phyloP scores from a whole-genome alignment of 2,797 vertebrate species.

The Pterois miles region DNA sequence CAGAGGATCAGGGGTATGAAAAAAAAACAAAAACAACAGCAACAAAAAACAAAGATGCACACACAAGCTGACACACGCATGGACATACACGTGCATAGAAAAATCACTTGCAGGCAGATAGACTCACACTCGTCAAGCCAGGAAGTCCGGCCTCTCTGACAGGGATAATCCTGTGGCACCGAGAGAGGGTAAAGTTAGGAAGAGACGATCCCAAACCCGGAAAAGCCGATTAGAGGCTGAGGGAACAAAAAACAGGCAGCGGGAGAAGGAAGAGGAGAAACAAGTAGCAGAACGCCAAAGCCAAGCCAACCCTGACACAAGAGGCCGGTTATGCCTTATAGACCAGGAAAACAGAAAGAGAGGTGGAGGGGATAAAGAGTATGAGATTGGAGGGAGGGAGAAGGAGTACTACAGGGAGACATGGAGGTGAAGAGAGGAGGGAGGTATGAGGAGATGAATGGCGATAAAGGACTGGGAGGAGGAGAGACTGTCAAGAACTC shows the following conservation, averaged over 20 bases:
- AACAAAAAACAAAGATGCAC: constrained; percentile 27
- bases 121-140: constrained; percentile 52
- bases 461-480: constrained; percentile 2
- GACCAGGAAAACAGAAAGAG: constrained; percentile 49
- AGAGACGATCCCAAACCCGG: constrained; percentile 73
- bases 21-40: constrained; percentile 36
- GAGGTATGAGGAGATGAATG: constrained; percentile 16
- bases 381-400: constrained; percentile 26
- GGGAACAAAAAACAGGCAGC: constrained; percentile 69
- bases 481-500: not conserved
- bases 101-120: constrained; percentile 33
- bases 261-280: constrained; percentile 57
- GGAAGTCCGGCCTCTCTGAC: constrained; percentile 68
- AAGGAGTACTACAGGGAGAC: constrained; percentile 28
- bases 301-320: constrained; percentile 69
- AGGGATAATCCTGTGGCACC: constrained; percentile 72
- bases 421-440: constrained; percentile 5
- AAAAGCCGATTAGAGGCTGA: constrained; percentile 79
- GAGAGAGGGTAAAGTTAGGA: constrained; percentile 70
- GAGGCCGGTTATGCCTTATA: constrained; percentile 62
- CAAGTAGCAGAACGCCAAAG: constrained; percentile 58
- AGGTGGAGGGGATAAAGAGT: constrained; percentile 19
- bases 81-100: constrained; percentile 13
- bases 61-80: constrained; percentile 5
- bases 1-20: constrained; percentile 47